Percentiles rank a stretch among this genome's conserved stretches.
These are phyloP conservation scores for Heteractis magnifica DNA, from an alignment of 92 coral and sea anemone species.

Conservation along the genomic window DNA sequence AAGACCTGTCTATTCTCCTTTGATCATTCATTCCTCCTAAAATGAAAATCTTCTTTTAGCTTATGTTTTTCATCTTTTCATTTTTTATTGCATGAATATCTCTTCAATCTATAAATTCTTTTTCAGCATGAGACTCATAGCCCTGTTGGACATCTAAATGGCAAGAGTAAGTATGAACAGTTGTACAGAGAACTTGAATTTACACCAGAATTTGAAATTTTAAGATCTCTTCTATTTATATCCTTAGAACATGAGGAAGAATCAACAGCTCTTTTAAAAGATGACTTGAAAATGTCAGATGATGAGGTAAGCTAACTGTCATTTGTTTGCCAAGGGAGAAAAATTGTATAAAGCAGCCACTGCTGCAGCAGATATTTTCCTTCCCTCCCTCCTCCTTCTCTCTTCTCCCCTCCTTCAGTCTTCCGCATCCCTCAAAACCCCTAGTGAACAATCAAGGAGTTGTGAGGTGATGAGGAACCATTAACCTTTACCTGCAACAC, in stretches of 20 bases:
- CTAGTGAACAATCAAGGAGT: too few species aligned
- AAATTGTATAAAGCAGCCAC: background rate
- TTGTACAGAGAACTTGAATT: background rate
- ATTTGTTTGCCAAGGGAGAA: conserved; percentile 33
- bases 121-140: conserved; percentile 30
- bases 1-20: too few species aligned
- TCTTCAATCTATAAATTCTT: background rate
- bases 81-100: background rate
- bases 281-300: conserved; percentile 73
- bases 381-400: too few species aligned
- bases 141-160: conserved; percentile 12
- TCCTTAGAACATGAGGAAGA: conserved; percentile 43
- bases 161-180: conserved; percentile 9
- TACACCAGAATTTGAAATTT: background rate
- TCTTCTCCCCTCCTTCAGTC: too few species aligned
- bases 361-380: background rate
- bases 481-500: too few species aligned
- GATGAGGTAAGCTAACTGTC: conserved; percentile 62
- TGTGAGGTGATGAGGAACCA: too few species aligned
- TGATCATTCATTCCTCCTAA: too few species aligned
- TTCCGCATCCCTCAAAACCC: too few species aligned
- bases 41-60: background rate
- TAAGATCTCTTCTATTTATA: background rate
- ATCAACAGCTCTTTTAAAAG: conserved; percentile 42
- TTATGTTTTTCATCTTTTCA: background rate